These are phyloP conservation scores for Halcyon senegalensis DNA, from an alignment of 2,113 vertebrate genomes.

Conservation along the genomic window DNA sequence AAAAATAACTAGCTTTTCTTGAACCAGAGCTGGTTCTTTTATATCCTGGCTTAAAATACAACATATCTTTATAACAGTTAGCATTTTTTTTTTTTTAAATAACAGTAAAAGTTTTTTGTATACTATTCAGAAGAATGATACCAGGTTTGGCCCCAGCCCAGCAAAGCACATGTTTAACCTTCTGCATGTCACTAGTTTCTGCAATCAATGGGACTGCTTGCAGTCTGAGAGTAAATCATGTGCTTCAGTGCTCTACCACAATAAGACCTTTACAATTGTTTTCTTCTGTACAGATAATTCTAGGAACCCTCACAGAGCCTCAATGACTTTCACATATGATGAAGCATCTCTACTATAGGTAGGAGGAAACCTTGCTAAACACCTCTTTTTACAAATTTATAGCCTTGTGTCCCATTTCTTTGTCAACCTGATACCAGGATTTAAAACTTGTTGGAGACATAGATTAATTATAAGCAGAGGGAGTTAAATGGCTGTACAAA, in stretches of 20 bases:
- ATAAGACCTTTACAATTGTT: constrained; percentile 56
- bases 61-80: neutral
- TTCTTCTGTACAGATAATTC: constrained; percentile 55
- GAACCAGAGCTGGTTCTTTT: neutral
- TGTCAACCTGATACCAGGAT: neutral
- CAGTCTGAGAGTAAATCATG: constrained; percentile 56
- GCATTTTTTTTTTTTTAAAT: neutral
- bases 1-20: constrained; percentile 26
- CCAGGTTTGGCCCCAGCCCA: constrained; percentile 1
- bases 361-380: constrained; percentile 15
- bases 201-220: constrained; percentile 55
- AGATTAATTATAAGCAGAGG: neutral
- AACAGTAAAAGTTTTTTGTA: neutral
- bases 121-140: neutral
- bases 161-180: constrained; percentile 64
- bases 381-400: neutral
- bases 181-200: constrained; percentile 53
- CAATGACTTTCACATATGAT: constrained; percentile 11
- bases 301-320: constrained; percentile 7
- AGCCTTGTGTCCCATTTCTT: neutral
- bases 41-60: neutral
- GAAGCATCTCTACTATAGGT: neutral
- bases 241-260: constrained; percentile 51
- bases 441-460: neutral
- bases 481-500: neutral